Conservation (phyloP, 2,113 vertebrate species). For the Marcusenius ussheri region DNA sequence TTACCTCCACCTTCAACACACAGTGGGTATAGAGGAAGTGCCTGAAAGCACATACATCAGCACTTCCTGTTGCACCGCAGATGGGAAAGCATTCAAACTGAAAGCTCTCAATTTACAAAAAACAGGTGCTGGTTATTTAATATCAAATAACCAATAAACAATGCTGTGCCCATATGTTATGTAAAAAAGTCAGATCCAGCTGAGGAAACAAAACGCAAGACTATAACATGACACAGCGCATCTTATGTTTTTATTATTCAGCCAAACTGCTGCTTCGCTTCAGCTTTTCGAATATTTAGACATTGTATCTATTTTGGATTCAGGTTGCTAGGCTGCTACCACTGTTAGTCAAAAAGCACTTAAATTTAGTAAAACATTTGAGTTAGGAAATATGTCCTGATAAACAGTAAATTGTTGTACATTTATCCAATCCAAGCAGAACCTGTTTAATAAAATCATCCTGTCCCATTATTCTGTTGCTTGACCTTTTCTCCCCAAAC, state of each 20-base stretch:
- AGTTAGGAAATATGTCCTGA: background rate
- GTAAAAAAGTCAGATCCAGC: background rate
- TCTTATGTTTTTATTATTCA: background rate
- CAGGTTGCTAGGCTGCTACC: background rate
- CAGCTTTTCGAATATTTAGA: background rate
- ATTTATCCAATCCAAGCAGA: background rate
- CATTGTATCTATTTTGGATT: background rate
- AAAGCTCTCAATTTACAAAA: background rate
- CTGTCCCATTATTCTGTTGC: background rate
- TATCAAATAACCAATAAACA: background rate
- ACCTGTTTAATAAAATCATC: background rate
- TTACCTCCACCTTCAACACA: background rate
- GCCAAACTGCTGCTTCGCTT: background rate
- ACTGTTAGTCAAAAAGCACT: background rate
- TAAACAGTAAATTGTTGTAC: background rate
- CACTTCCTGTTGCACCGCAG: background rate
- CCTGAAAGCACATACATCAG: background rate
- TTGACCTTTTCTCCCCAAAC: background rate
- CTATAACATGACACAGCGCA: background rate
- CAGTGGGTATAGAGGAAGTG: constrained; percentile 16
- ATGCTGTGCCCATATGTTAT: background rate
- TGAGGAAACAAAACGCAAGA: background rate
- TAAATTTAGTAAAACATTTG: background rate
- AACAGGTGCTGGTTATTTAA: background rate
- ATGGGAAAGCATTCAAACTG: background rate